Conservation (phyloP, 2,888 invertebrate species). For the Agapetus fuscipes region DNA sequence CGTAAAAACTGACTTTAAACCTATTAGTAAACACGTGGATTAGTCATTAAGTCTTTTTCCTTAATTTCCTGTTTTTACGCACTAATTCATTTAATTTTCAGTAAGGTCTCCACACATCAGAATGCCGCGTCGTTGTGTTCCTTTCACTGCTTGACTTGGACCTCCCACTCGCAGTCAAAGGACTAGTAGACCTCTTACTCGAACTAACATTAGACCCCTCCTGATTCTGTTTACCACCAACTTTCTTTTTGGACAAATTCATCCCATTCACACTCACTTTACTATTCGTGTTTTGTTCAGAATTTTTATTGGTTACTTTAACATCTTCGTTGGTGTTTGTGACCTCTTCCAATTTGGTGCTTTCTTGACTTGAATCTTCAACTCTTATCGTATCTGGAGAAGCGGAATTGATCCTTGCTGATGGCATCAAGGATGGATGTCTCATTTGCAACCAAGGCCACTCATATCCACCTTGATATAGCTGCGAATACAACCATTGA, state of each 20-base stretch:
- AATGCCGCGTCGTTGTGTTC: slow-evolving; percentile 37
- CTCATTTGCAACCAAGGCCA: slow-evolving; percentile 55
- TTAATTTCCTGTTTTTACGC: background rate
- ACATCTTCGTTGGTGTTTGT: slow-evolving; percentile 16
- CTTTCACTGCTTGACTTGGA: slow-evolving; percentile 30
- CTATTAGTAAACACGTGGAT: too few relatives aligned
- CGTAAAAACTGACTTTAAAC: too few relatives aligned
- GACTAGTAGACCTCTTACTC: slow-evolving; percentile 46
- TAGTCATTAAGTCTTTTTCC: too few relatives aligned
- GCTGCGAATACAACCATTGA: slow-evolving; percentile 69
- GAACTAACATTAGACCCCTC: slow-evolving; percentile 36
- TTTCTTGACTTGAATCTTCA: slow-evolving; percentile 25
- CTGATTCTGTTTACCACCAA: slow-evolving; percentile 29
- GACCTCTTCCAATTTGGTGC: slow-evolving; percentile 20
- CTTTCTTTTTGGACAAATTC: slow-evolving; percentile 25
- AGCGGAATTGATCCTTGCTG: slow-evolving; percentile 13
- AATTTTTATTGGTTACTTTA: slow-evolving; percentile 26
- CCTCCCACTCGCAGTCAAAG: slow-evolving; percentile 25
- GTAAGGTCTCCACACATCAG: slow-evolving; percentile 76
- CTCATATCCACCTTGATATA: slow-evolving; percentile 59
- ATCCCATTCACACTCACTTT: slow-evolving; percentile 25
- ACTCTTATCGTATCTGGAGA: slow-evolving; percentile 24
- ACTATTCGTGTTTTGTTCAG: slow-evolving; percentile 1
- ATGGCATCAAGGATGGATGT: slow-evolving; percentile 26
- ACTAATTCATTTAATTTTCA: slow-evolving; percentile 27